Percentiles rank a stretch among this genome's conserved stretches.
Evolutionary conservation across 2,797 vertebrate genomes (phyloP).

Genomic region (Poecilia picta): DNA sequence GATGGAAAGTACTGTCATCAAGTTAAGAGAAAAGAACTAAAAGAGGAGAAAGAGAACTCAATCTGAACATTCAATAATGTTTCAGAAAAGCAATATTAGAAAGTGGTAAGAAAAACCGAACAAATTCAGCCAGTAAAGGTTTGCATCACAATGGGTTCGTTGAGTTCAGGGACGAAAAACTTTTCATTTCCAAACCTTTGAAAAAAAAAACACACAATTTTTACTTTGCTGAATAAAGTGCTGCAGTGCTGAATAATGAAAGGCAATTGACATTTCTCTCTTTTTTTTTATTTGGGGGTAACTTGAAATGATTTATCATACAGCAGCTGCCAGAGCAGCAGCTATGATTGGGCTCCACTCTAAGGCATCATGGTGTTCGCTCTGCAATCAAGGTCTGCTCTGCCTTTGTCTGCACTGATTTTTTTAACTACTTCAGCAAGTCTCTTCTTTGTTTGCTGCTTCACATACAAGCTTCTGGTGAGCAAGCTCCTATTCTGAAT

Average conservation of each 20-base stretch:
- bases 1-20: background rate
- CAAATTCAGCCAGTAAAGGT: conserved; percentile 15
- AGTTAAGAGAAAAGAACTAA: background rate
- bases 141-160: conserved; percentile 1
- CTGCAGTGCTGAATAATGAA: conserved; percentile 45
- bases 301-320: conserved; percentile 68
- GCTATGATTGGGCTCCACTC: conserved; percentile 66
- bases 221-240: conserved; percentile 40
- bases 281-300: conserved; percentile 34
- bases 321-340: conserved; percentile 49
- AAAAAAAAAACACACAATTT: conserved; percentile 32
- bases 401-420: conserved; percentile 31
- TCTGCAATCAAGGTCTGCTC: conserved; percentile 65
- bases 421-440: background rate
- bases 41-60: background rate
- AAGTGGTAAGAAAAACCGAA: background rate
- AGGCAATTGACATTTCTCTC: conserved; percentile 50
- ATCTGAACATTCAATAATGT: background rate
- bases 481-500: conserved; percentile 35
- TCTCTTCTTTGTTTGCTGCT: conserved; percentile 50
- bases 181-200: conserved; percentile 40
- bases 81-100: background rate
- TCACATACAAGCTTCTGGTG: conserved; percentile 34
- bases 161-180: conserved; percentile 27
- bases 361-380: conserved; percentile 55